phyloP scores from a whole-genome alignment of 1,140 invertebrate genomes.

The Gryllus bimaculatus region DNA sequence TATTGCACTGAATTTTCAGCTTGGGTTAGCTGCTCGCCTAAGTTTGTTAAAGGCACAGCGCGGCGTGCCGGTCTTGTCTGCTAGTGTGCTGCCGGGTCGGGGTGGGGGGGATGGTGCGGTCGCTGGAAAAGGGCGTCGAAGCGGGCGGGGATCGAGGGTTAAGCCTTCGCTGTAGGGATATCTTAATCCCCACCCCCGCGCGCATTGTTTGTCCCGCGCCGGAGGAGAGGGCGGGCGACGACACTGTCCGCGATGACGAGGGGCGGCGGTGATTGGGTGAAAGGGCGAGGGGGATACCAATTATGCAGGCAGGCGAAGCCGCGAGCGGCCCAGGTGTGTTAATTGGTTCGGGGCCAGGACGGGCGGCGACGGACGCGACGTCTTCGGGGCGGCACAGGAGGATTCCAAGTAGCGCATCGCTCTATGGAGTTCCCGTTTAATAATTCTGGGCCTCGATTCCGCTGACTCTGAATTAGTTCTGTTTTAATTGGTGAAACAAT shows the following conservation, averaged over 20 bases:
- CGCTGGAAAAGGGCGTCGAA: background rate
- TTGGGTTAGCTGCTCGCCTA: slow-evolving; percentile 3
- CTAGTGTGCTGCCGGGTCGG: background rate
- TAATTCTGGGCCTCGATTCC: no score
- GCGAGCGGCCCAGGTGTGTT: background rate
- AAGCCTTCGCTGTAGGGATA: background rate
- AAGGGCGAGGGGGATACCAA: background rate
- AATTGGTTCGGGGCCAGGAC: background rate
- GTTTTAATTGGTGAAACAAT: no score
- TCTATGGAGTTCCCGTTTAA: no score
- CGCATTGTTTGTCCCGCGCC: background rate
- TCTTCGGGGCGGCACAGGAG: no score
- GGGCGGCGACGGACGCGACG: background rate
- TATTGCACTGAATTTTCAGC: background rate
- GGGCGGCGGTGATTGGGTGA: no score
- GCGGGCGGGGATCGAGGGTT: background rate
- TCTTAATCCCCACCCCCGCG: background rate
- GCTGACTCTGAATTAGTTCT: no score
- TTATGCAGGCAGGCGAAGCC: background rate
- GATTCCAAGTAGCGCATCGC: no score
- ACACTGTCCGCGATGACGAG: no score
- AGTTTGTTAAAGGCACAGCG: background rate
- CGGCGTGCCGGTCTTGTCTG: no score
- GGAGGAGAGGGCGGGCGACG: background rate
- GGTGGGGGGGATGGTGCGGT: background rate